Conservation (phyloP, 2,888 invertebrate genomes). For the Helobdella robusta region DNA sequence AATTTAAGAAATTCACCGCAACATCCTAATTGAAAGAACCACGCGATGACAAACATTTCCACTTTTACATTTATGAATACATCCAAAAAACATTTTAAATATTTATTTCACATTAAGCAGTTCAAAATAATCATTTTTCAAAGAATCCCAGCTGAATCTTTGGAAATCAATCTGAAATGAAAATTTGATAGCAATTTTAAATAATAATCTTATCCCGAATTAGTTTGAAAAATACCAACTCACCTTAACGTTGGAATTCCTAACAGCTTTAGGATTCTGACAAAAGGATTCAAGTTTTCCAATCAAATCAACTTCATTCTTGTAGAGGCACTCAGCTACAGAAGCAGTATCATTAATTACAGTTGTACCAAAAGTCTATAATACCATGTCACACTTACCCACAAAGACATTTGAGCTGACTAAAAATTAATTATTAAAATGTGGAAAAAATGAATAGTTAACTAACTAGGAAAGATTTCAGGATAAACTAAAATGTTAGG, state of each 20-base stretch:
- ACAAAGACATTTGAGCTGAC: background rate
- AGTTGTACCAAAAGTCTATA: background rate
- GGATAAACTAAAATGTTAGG: slow-evolving; percentile 64
- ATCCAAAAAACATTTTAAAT: too few species aligned
- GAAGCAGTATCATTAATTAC: background rate
- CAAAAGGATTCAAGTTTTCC: slow-evolving; percentile 12
- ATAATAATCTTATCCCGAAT: background rate
- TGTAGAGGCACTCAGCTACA: slow-evolving; percentile 8
- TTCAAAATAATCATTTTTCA: slow-evolving; percentile 4
- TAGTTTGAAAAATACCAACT: background rate
- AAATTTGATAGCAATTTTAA: background rate
- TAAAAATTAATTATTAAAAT: background rate
- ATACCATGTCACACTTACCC: background rate
- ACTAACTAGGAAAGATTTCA: slow-evolving; percentile 58
- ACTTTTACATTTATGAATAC: too few species aligned
- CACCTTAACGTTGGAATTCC: background rate
- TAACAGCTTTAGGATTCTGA: background rate
- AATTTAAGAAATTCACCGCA: too few species aligned
- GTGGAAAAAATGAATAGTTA: background rate
- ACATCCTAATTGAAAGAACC: too few species aligned
- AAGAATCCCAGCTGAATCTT: slow-evolving; percentile 13
- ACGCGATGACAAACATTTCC: too few species aligned
- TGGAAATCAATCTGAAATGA: slow-evolving; percentile 16
- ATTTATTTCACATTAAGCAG: too few species aligned
- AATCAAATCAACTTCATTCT: background rate